These are phyloP conservation scores for Euplagia quadripunctaria DNA, from an alignment of 2,888 invertebrate species.

Conservation along the genomic window DNA sequence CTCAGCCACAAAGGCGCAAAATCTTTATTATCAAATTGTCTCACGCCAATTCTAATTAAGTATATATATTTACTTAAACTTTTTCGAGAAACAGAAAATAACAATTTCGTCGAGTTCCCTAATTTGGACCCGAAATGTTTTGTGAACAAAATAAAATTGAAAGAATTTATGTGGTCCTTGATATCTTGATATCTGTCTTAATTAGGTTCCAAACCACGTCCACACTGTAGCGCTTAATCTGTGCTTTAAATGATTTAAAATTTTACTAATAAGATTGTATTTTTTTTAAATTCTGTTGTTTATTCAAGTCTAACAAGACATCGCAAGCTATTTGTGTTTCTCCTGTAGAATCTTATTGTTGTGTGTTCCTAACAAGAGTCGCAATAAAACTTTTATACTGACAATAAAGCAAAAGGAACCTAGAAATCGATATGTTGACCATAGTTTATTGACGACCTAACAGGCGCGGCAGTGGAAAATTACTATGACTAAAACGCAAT, in stretches of 20 bases:
- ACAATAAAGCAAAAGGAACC: not conserved
- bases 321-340: not conserved
- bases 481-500: not conserved
- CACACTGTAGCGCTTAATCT: conserved; percentile 15
- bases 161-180: conserved; percentile 25
- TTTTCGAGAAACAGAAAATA: conserved; percentile 30
- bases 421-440: not conserved
- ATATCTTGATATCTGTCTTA: conserved; percentile 34
- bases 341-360: not conserved
- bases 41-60: conserved; percentile 47
- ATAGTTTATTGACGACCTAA: not conserved
- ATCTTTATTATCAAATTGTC: conserved; percentile 41
- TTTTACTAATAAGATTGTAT: not conserved
- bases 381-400: not conserved
- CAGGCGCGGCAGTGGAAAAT: not conserved
- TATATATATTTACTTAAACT: conserved; percentile 34
- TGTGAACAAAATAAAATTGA: conserved; percentile 29
- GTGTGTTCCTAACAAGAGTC: not conserved
- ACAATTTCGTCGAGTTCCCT: conserved; percentile 21
- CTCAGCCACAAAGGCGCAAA: conserved; percentile 14
- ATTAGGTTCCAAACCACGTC: conserved; percentile 20
- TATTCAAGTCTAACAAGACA: not conserved
- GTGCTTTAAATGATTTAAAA: not conserved
- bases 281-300: not conserved
- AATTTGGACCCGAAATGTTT: conserved; percentile 34